These are phyloP conservation scores for Acanthochromis polyacanthus DNA, from an alignment of 2,113 vertebrate species.

Conservation along the genomic window DNA sequence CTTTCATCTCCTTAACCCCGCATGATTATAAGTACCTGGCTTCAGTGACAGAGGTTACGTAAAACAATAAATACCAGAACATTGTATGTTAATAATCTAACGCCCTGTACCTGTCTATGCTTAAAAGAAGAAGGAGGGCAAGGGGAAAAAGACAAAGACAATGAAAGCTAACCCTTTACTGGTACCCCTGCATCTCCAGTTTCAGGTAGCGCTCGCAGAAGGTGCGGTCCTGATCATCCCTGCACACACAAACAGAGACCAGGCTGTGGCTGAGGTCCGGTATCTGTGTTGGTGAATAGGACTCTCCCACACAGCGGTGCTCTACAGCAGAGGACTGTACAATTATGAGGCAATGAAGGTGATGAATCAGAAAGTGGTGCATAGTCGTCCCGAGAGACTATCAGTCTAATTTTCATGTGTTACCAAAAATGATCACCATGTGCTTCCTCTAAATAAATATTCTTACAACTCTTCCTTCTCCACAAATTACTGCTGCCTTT, in stretches of 20 bases:
- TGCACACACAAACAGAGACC: constrained; percentile 60
- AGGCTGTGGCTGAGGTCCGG: constrained; percentile 51
- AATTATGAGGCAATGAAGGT: neutral
- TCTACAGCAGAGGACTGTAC: constrained; percentile 1
- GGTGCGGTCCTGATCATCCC: constrained; percentile 77
- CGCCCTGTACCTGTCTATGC: constrained; percentile 70
- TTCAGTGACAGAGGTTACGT: constrained; percentile 71
- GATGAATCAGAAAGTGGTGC: too few species aligned
- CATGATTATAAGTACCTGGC: constrained; percentile 77
- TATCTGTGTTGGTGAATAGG: constrained; percentile 19
- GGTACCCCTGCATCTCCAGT: constrained; percentile 82
- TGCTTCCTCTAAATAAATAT: neutral
- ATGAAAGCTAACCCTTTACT: constrained; percentile 82
- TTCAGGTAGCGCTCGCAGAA: constrained; percentile 79
- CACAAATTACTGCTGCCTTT: neutral
- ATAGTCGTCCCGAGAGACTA: too few species aligned
- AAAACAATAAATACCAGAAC: constrained; percentile 75
- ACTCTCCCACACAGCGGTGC: constrained; percentile 28
- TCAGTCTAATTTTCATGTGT: too few species aligned
- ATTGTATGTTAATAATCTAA: constrained; percentile 80
- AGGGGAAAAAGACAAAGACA: constrained; percentile 64
- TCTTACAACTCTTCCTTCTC: neutral
- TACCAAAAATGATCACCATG: neutral
- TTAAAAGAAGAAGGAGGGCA: constrained; percentile 78
- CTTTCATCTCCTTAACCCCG: constrained; percentile 81